A percentile compares a stretch with the other conserved stretches of the same genome.
phyloP scores from a whole-genome alignment of 2,888 invertebrate species.

The Caprella mutica region DNA sequence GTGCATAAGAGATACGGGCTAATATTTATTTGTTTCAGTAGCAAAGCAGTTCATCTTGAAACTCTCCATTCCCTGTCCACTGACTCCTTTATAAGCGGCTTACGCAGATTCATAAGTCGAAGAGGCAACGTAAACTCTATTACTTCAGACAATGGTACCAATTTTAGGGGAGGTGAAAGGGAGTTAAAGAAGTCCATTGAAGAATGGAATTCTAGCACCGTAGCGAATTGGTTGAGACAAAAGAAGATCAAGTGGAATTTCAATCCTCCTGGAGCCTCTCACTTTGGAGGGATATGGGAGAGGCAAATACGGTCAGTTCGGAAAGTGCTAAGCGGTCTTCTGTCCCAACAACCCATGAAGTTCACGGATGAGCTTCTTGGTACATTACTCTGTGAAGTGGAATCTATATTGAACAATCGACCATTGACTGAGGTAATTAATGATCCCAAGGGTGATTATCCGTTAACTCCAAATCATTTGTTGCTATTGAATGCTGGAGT shows the following conservation, averaged over 20 bases:
- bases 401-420: no score
- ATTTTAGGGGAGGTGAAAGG: background rate
- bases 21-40: background rate
- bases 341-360: no score
- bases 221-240: no score
- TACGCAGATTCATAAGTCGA: background rate
- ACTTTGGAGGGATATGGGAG: background rate
- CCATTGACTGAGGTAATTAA: background rate
- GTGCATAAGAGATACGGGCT: background rate
- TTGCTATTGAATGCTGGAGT: no score
- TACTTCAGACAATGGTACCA: slow-evolving; percentile 7
- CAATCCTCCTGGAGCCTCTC: slow-evolving; percentile 6
- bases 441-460: no score
- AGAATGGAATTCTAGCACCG: no score
- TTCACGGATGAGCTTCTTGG: no score
- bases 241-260: background rate
- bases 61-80: background rate
- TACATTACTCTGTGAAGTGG: no score
- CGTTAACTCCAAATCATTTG: no score
- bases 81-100: background rate
- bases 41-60: background rate
- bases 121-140: slow-evolving; percentile 1
- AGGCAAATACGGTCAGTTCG: no score
- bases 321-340: no score
- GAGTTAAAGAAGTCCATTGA: background rate